Percentiles rank a stretch among this genome's conserved stretches.
These are phyloP conservation scores for Leptopilina myrica DNA, from an alignment of 2,888 invertebrate genomes.

Conservation along the genomic window DNA sequence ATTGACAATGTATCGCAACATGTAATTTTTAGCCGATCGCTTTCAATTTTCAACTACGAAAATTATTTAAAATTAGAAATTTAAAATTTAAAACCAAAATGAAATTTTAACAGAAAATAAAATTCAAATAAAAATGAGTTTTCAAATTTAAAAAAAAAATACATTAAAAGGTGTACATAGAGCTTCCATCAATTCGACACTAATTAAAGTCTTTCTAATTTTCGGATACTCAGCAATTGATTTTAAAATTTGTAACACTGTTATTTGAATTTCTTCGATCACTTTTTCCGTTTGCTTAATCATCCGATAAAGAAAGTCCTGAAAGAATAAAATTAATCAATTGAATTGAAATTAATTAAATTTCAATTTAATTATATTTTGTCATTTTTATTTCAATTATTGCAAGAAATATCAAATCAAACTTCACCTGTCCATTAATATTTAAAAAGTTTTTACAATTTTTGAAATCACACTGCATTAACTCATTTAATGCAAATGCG, in stretches of 20 bases:
- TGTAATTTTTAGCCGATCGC: constrained; percentile 64
- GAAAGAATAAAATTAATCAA: not conserved
- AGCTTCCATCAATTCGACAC: constrained; percentile 58
- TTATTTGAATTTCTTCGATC: constrained; percentile 54
- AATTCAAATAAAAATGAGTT: no score
- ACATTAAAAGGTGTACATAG: constrained; percentile 61
- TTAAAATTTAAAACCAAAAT: not conserved
- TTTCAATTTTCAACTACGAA: constrained; percentile 21
- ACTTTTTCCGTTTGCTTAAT: constrained; percentile 55
- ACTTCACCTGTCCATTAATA: constrained; percentile 58
- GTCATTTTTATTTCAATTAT: no score
- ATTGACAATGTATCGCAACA: constrained; percentile 61
- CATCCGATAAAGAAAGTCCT: constrained; percentile 46
- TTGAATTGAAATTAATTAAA: not conserved
- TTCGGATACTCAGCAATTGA: constrained; percentile 56
- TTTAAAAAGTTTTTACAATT: constrained; percentile 61
- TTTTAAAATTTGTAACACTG: constrained; percentile 56
- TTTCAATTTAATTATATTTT: no score
- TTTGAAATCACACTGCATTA: constrained; percentile 57
- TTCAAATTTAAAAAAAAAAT: not conserved
- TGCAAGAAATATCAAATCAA: not conserved
- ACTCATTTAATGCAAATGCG: constrained; percentile 61
- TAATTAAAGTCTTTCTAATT: constrained; percentile 54
- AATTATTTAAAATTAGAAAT: not conserved
- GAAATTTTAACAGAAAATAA: no score